A percentile compares a stretch with the other conserved stretches of the same genome.
These are phyloP conservation scores for Mechanitis messenoides DNA, from an alignment of 2,888 invertebrate genomes.

Conservation along the genomic window DNA sequence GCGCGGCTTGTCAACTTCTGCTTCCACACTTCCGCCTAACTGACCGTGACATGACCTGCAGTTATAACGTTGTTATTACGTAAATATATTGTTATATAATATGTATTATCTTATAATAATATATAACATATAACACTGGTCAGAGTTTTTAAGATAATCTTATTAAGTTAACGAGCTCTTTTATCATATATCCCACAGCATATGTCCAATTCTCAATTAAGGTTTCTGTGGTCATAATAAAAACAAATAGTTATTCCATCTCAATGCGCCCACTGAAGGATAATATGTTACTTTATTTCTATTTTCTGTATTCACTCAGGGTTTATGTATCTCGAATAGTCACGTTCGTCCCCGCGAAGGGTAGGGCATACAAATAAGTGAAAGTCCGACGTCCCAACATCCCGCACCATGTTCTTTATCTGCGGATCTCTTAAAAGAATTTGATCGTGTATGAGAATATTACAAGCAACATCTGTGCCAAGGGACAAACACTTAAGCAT, in stretches of 20 bases:
- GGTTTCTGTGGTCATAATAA: slow-evolving; percentile 17
- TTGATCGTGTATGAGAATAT: slow-evolving; percentile 75
- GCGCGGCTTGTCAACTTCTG: slow-evolving; percentile 55
- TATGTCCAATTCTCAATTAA: slow-evolving; percentile 1
- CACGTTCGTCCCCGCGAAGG: slow-evolving; percentile 71
- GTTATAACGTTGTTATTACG: slow-evolving; percentile 15
- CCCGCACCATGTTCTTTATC: slow-evolving; percentile 73
- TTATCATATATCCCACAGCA: neutral
- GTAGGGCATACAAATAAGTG: slow-evolving; percentile 76
- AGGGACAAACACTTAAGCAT: slow-evolving; percentile 66
- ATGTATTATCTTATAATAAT: no score
- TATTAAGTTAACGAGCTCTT: neutral
- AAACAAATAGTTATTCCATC: slow-evolving; percentile 44
- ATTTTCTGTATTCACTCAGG: slow-evolving; percentile 76
- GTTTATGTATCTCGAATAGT: slow-evolving; percentile 77
- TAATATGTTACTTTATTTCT: slow-evolving; percentile 76
- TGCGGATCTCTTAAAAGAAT: slow-evolving; percentile 75
- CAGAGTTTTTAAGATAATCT: no score
- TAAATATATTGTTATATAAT: no score
- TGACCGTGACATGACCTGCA: slow-evolving; percentile 51
- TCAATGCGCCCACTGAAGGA: slow-evolving; percentile 71
- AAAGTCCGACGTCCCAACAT: slow-evolving; percentile 71
- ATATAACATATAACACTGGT: no score
- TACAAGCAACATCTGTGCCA: slow-evolving; percentile 73
- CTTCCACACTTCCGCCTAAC: slow-evolving; percentile 56